Conservation (phyloP, 1,140 invertebrate species). For the Schlechtendalia chinensis region DNA sequence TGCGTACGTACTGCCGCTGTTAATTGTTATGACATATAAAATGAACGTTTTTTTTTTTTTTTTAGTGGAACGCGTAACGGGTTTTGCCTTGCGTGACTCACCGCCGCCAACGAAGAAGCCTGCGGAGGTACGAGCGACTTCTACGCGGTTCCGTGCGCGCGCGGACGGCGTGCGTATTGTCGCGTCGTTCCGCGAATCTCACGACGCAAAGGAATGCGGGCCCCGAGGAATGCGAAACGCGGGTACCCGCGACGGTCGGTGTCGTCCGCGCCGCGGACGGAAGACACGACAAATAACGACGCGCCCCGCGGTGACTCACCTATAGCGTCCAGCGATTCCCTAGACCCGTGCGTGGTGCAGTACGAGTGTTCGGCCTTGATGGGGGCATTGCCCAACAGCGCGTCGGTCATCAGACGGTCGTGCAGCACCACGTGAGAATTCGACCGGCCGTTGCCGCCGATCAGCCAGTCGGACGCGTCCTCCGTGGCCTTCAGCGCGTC, state of each 20-base stretch:
- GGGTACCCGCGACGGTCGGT: too few relatives aligned
- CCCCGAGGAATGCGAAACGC: too few relatives aligned
- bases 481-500: conserved; percentile 23
- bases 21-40: background rate
- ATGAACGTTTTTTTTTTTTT: conserved; percentile 6
- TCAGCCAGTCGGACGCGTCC: conserved; percentile 44
- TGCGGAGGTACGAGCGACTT: background rate
- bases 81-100: conserved; percentile 32
- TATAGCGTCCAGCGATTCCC: conserved; percentile 44
- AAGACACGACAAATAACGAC: too few relatives aligned
- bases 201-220: conserved; percentile 7
- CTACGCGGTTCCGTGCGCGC: too few relatives aligned
- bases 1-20: background rate
- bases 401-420: conserved; percentile 87
- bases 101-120: background rate
- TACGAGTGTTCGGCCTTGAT: conserved; percentile 85
- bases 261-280: too few relatives aligned
- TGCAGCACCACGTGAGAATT: conserved; percentile 68
- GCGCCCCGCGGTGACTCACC: conserved; percentile 24
- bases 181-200: too few relatives aligned
- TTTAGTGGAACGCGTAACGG: conserved; percentile 46
- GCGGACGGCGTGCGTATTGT: too few relatives aligned
- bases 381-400: conserved; percentile 69
- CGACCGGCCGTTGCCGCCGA: conserved; percentile 47
- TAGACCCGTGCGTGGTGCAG: conserved; percentile 57